Evolutionary conservation across 2,797 vertebrate genomes (phyloP).

Genomic region (Muraenolepis orangiensis): DNA sequence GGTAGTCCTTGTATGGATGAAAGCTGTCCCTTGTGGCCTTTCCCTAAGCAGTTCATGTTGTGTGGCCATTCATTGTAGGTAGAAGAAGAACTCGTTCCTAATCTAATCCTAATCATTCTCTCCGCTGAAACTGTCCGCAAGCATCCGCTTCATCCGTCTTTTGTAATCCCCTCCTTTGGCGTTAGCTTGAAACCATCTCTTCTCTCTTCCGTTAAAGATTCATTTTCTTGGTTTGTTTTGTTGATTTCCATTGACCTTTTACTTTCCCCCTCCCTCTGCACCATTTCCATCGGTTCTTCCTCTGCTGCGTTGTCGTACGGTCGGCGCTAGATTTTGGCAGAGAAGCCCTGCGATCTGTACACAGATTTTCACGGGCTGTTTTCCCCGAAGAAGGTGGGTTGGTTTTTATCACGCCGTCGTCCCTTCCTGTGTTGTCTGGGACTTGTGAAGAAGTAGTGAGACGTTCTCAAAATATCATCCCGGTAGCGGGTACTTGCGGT

Average conservation of each 20-base stretch:
- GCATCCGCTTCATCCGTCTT: background rate
- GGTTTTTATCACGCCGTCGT: too few species aligned
- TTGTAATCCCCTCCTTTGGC: background rate
- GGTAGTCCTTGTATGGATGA: too few species aligned
- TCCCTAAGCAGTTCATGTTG: background rate
- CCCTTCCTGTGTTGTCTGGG: too few species aligned
- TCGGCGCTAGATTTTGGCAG: slow-evolving; percentile 76
- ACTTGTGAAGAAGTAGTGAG: background rate
- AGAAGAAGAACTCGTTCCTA: background rate
- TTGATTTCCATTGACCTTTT: slow-evolving; percentile 1
- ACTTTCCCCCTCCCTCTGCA: slow-evolving; percentile 15
- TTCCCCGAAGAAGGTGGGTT: slow-evolving; percentile 93
- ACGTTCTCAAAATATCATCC: too few species aligned
- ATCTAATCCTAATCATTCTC: background rate
- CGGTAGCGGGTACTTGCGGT: too few species aligned
- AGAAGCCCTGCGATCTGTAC: slow-evolving; percentile 88
- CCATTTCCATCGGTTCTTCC: slow-evolving; percentile 42
- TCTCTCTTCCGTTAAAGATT: background rate
- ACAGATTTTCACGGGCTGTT: slow-evolving; percentile 89
- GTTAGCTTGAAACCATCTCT: background rate
- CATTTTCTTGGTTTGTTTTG: slow-evolving; percentile 10
- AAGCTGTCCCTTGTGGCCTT: background rate
- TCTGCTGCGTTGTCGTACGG: slow-evolving; percentile 59
- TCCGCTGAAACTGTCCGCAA: background rate
- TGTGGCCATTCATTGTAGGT: background rate